These are phyloP conservation scores for Fragum fragum DNA, from an alignment of 2,888 invertebrate genomes.

Conservation along the genomic window DNA sequence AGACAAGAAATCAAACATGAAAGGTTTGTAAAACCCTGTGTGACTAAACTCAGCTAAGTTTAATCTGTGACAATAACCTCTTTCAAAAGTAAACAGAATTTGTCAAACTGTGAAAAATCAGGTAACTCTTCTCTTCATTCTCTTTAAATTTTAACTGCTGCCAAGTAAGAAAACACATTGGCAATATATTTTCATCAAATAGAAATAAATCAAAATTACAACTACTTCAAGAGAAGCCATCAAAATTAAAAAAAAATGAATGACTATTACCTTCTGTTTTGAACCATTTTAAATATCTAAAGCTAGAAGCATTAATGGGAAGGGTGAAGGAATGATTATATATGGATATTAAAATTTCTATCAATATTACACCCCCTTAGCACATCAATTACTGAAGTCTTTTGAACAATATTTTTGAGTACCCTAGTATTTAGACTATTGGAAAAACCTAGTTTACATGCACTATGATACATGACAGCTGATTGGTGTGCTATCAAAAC, in stretches of 20 bases:
- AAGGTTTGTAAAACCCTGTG: constrained; percentile 1
- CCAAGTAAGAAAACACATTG: no score
- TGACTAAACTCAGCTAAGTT: constrained; percentile 22
- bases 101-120: constrained; percentile 24
- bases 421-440: no score
- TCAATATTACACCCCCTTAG: constrained; percentile 3
- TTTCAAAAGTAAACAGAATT: constrained; percentile 17
- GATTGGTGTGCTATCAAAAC: no score
- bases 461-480: no score
- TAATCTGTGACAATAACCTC: constrained; percentile 28
- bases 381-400: not conserved
- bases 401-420: not conserved
- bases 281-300: no score
- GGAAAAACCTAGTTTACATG: no score
- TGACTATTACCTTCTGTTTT: no score
- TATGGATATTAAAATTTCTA: constrained; percentile 6
- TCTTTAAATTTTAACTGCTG: no score
- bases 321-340: not conserved
- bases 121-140: not conserved
- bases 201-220: no score
- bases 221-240: no score
- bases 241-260: no score
- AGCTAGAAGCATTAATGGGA: not conserved
- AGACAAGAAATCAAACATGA: not conserved
- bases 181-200: no score